phyloP scores from a whole-genome alignment of 2,888 invertebrate species.

The Campoplex nolae region DNA sequence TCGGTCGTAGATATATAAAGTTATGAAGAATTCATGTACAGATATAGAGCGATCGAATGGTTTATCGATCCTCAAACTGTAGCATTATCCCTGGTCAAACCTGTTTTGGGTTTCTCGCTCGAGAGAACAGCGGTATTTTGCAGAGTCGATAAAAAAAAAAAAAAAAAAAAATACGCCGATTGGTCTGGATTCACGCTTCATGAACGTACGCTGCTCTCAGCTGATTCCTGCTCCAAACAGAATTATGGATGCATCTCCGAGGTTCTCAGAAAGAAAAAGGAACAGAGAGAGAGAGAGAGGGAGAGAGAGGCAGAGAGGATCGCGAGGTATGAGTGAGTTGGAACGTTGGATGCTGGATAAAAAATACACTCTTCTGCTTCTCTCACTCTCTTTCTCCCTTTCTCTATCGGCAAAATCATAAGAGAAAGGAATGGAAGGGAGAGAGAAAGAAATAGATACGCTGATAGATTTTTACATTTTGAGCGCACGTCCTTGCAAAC shows the following conservation, averaged over 20 bases:
- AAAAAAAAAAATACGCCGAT: constrained; percentile 8
- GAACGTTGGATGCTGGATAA: constrained; percentile 28
- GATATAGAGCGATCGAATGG: constrained; percentile 35
- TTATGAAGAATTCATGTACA: neutral
- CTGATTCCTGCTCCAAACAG: constrained; percentile 63
- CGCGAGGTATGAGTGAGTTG: neutral
- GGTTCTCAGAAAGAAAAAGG: constrained; percentile 68
- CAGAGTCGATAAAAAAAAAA: constrained; percentile 45
- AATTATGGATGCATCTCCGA: constrained; percentile 81
- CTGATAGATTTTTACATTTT: constrained; percentile 70
- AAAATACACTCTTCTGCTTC: neutral
- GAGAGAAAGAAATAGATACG: constrained; percentile 55
- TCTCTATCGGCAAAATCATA: neutral
- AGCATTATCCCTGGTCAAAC: constrained; percentile 50
- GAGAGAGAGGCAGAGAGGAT: neutral
- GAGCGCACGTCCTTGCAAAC: constrained; percentile 83
- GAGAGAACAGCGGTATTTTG: constrained; percentile 45
- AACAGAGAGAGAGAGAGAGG: constrained; percentile 1
- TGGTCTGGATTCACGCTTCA: constrained; percentile 26
- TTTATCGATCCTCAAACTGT: constrained; percentile 56
- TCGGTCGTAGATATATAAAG: constrained; percentile 42
- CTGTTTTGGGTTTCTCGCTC: constrained; percentile 60
- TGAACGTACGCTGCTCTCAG: constrained; percentile 23
- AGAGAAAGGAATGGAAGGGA: neutral
- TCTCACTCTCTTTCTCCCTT: no score